Percentiles rank a stretch among this genome's conserved stretches.
Conservation (phyloP, 2,113 vertebrate genomes). For the Etia nguti region DNA sequence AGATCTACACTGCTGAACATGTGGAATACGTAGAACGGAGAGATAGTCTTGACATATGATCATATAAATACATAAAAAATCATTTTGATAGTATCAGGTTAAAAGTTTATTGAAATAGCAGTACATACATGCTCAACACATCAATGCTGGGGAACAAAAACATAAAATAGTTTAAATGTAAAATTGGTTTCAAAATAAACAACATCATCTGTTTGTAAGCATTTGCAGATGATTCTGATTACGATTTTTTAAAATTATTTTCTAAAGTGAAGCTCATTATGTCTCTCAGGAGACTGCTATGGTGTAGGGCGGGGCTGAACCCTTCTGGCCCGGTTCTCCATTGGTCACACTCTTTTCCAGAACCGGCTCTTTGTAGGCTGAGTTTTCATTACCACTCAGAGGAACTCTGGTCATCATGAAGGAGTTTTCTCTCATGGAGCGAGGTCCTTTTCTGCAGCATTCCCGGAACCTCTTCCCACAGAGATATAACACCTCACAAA, state of each 20-base stretch:
- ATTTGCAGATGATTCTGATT: neutral
- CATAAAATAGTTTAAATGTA: neutral
- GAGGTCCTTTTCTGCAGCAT: neutral
- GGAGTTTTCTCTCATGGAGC: neutral
- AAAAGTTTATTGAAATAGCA: neutral
- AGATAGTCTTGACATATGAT: neutral
- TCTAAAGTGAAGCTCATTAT: neutral
- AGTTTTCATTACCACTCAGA: slow-evolving; percentile 14
- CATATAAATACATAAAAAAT: neutral
- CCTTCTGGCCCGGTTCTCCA: neutral
- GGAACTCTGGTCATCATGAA: slow-evolving; percentile 22
- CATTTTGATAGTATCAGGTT: neutral
- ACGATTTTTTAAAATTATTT: neutral
- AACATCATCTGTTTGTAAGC: neutral
- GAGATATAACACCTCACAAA: slow-evolving; percentile 81
- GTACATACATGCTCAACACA: neutral
- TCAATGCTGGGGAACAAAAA: neutral
- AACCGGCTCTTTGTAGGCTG: neutral
- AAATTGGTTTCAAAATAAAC: neutral
- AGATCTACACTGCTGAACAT: neutral
- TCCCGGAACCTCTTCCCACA: slow-evolving; percentile 78
- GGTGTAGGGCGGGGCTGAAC: slow-evolving; percentile 31
- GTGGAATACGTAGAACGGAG: neutral
- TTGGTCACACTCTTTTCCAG: neutral
- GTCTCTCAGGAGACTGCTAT: slow-evolving; percentile 24